Evolutionary conservation across 23 tunicate species (phyloP).

Genomic region (Trididemnum nubilum): DNA sequence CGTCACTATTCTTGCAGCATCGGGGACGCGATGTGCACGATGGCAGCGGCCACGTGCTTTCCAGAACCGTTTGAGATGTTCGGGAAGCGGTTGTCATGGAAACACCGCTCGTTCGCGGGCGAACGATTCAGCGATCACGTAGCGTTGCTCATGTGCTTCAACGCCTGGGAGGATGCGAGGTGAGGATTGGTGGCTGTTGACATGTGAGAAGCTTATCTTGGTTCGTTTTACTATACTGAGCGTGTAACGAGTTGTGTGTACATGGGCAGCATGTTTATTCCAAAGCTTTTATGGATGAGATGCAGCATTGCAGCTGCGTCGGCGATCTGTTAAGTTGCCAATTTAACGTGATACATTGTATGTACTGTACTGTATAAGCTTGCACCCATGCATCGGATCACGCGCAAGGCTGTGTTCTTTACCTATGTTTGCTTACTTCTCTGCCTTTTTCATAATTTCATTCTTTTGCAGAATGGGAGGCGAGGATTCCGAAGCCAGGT

Average conservation of each 20-base stretch:
- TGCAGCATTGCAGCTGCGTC: too few species aligned
- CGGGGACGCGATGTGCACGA: constrained; percentile 95
- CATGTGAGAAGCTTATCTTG: too few species aligned
- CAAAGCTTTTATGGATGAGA: too few species aligned
- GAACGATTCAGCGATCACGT: constrained; percentile 94
- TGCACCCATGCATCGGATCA: too few species aligned
- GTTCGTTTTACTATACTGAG: background rate
- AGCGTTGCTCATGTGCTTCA: constrained; percentile 72
- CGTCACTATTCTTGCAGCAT: constrained; percentile 62
- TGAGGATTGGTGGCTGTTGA: constrained; percentile 3
- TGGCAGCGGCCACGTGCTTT: constrained; percentile 95
- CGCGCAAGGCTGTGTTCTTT: too few species aligned
- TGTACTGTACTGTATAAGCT: too few species aligned
- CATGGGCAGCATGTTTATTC: too few species aligned
- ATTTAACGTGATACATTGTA: too few species aligned
- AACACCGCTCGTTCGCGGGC: constrained; percentile 91
- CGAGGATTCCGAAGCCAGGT: constrained; percentile 63
- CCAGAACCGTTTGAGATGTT: constrained; percentile 92
- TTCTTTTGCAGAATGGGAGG: constrained; percentile 84
- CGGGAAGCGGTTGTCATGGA: constrained; percentile 91
- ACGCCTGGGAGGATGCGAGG: constrained; percentile 95
- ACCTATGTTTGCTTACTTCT: too few species aligned
- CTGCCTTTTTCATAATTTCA: too few species aligned
- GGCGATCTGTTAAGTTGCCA: too few species aligned
- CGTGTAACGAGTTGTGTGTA: too few species aligned